Evolutionary conservation across 1,140 invertebrate genomes (phyloP).

Genomic region (Gonioctena quinquepunctata): DNA sequence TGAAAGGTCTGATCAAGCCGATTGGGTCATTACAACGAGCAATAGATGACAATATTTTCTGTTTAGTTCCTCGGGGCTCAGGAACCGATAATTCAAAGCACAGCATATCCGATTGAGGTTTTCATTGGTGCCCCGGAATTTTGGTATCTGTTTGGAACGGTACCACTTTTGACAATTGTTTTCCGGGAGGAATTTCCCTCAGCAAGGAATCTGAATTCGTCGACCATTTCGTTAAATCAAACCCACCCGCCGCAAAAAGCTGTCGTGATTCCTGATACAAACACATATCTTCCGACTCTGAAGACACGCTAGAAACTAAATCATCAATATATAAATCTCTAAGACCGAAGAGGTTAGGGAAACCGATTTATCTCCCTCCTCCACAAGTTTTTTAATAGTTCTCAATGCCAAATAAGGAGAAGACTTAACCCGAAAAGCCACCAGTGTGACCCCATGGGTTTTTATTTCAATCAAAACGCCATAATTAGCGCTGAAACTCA

Average conservation of each 20-base stretch:
- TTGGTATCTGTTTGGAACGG: neutral
- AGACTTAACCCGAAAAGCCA: neutral
- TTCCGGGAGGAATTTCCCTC: neutral
- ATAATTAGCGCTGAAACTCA: neutral
- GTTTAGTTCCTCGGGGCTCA: neutral
- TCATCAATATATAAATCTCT: neutral
- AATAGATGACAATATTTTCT: neutral
- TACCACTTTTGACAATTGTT: neutral
- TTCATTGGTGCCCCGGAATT: neutral
- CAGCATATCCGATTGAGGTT: neutral
- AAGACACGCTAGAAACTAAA: neutral
- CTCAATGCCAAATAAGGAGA: neutral
- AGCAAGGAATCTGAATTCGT: neutral
- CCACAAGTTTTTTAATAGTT: neutral
- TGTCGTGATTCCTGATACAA: neutral
- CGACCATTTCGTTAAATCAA: neutral
- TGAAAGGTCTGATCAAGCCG: neutral
- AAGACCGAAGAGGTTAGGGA: neutral
- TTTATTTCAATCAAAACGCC: neutral
- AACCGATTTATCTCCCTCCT: neutral
- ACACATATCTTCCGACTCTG: neutral
- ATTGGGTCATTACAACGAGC: neutral
- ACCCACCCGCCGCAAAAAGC: neutral
- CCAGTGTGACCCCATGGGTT: neutral
- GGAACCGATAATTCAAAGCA: neutral